These are phyloP conservation scores for Aldrovandia affinis DNA, from an alignment of 2,797 vertebrate genomes.

Conservation along the genomic window DNA sequence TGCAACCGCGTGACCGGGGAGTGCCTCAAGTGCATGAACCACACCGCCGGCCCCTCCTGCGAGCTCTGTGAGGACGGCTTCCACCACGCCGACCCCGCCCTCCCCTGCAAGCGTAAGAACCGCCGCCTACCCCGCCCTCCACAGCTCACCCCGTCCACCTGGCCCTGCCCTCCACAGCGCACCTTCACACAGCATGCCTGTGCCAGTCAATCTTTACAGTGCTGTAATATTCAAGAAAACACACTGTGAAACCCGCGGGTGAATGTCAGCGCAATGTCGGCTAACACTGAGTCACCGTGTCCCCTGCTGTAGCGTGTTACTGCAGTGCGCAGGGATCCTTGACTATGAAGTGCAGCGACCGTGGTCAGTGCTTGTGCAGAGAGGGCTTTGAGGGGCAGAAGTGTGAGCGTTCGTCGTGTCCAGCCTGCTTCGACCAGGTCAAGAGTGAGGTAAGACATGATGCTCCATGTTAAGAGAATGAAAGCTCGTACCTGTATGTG, in stretches of 20 bases:
- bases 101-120: constrained; percentile 81
- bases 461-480: not conserved
- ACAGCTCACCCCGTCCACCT: not conserved
- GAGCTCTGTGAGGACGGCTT: constrained; percentile 76
- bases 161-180: not conserved
- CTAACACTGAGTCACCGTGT: constrained; percentile 22
- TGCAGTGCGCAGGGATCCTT: constrained; percentile 75
- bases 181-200: too few relatives aligned
- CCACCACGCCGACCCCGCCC: constrained; percentile 59
- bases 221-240: too few relatives aligned
- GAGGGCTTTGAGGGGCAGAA: constrained; percentile 78
- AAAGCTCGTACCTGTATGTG: not conserved
- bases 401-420: constrained; percentile 81
- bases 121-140: not conserved
- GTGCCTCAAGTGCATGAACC: constrained; percentile 78
- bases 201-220: too few relatives aligned
- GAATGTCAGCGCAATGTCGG: not conserved
- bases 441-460: constrained; percentile 75
- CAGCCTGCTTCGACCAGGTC: constrained; percentile 82
- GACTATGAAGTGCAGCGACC: constrained; percentile 69
- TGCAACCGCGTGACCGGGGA: constrained; percentile 78
- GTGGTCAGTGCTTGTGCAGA: constrained; percentile 83
- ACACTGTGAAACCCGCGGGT: too few relatives aligned
- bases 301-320: constrained; percentile 75
- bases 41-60: constrained; percentile 74